Base-by-base conservation (phyloP, 2,113 vertebrate species). In the Pomatorhinus ruficollis region DNA sequence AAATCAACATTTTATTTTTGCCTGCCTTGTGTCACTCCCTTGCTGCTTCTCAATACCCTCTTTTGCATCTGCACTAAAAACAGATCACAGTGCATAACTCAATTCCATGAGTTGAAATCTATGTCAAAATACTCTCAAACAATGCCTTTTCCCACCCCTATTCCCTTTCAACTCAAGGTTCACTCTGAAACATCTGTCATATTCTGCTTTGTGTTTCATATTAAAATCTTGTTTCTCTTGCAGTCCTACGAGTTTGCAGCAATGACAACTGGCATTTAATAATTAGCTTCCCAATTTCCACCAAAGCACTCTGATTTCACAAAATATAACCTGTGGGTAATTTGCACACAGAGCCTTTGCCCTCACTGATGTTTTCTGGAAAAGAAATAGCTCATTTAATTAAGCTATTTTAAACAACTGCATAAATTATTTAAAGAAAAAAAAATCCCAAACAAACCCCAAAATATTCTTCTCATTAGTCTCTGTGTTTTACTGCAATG, bases 261-360 rank as follows among this genome's bases (percentile, higher is more conserved):
- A 87, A 23, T 22, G 59, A 83, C 82, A 95, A 95, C 40, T 50
- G 24, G 57, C 79, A 87, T 87, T 90, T 90, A 68, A 78, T 90
- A 77, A 94, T 94, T 91, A 92, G 60, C 69, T 70, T 66, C 78
- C 71, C 52, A 42, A 50, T 72, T 91, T 91, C 76, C 81, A 95
- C 49, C 21, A 82, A 88, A 76, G 27, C 57, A 22, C 52, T 87
- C 35, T 9, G 35, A 59, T 74, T 83, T 66, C 52, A 35, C 50
- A 85, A 70, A 80, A 44, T 57, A 23, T 74, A 79, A 95, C 92
- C 92, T 49, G 22, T 40, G 31, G 23, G 35, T 31, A 79, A 63
- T n/a, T 68, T 69, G 63, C 91, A 90, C 39, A 70, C 50, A 80
- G 44, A 80, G 35, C 56, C 59, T 83, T 94, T 6, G 52, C 28